These are phyloP conservation scores for Monoplex corrugatus DNA, from an alignment of 2,888 invertebrate genomes.

Conservation along the genomic window DNA sequence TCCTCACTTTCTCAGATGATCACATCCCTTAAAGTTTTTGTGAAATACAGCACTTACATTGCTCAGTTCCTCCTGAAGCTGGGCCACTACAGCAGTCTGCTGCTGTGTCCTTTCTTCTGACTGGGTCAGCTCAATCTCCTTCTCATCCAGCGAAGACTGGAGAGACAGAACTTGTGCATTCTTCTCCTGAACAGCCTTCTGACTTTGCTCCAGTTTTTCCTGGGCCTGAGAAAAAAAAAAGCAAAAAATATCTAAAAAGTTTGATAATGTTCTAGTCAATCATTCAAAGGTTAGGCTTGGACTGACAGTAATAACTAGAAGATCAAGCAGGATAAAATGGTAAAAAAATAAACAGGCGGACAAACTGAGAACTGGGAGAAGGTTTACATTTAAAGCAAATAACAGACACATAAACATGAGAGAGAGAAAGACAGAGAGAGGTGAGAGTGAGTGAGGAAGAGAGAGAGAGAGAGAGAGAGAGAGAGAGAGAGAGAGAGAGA, in stretches of 20 bases:
- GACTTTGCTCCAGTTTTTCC: conserved; percentile 66
- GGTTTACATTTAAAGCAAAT: too few relatives aligned
- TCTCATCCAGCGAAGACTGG: conserved; percentile 65
- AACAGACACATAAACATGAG: too few relatives aligned
- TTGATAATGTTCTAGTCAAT: too few relatives aligned
- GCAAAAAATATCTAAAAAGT: too few relatives aligned
- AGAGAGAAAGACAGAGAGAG: neutral
- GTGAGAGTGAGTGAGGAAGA: too few relatives aligned
- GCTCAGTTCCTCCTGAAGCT: conserved; percentile 59
- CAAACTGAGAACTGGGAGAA: too few relatives aligned
- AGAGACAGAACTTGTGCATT: conserved; percentile 66
- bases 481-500: too few relatives aligned
- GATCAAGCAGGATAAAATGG: too few relatives aligned
- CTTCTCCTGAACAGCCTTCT: conserved; percentile 67
- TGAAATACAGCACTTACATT: conserved; percentile 40
- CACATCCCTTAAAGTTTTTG: neutral
- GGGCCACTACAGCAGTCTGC: conserved; percentile 58
- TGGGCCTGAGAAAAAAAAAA: conserved; percentile 59
- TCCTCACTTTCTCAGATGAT: neutral
- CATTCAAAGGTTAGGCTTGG: too few relatives aligned
- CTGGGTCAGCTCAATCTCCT: conserved; percentile 60
- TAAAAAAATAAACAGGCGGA: too few relatives aligned
- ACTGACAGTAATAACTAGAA: too few relatives aligned
- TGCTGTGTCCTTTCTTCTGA: conserved; percentile 66
- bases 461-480: neutral